Conservation (phyloP, 1,140 invertebrate species). For the Pemphigus obesinymphae region DNA sequence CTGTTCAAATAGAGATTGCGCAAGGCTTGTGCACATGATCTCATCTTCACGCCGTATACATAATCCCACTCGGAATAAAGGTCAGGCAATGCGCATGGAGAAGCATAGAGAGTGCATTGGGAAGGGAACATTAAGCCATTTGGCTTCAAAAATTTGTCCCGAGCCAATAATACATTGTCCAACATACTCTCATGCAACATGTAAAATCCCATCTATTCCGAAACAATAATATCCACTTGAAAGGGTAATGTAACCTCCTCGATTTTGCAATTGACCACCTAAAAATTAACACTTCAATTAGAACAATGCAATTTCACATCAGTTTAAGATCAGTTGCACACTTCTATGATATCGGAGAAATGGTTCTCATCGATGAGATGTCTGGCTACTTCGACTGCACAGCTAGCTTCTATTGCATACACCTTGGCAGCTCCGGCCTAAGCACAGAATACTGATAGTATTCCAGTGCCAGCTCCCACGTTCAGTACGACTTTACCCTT, state of each 20-base stretch:
- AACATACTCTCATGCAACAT: constrained; percentile 97
- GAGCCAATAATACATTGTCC: constrained; percentile 83
- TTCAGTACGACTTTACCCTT: constrained; percentile 81
- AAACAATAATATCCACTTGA: constrained; percentile 93
- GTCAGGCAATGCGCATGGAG: constrained; percentile 66
- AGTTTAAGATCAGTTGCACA: constrained; percentile 52
- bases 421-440: constrained; percentile 86
- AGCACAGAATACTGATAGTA: constrained; percentile 93
- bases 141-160: constrained; percentile 77
- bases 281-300: not conserved
- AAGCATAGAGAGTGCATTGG: constrained; percentile 51
- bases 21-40: constrained; percentile 40
- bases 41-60: constrained; percentile 45
- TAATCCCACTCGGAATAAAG: constrained; percentile 63
- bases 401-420: constrained; percentile 87
- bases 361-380: constrained; percentile 72
- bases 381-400: constrained; percentile 75
- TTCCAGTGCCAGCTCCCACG: constrained; percentile 84
- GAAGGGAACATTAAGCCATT: constrained; percentile 55
- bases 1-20: constrained; percentile 44
- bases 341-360: constrained; percentile 58
- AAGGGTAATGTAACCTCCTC: constrained; percentile 64
- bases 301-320: not conserved
- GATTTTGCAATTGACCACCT: constrained; percentile 60
- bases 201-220: constrained; percentile 99